Percentiles rank a stretch among this genome's conserved stretches.
Conservation (phyloP, 2,113 vertebrate genomes). For the Spermophilus dauricus region DNA sequence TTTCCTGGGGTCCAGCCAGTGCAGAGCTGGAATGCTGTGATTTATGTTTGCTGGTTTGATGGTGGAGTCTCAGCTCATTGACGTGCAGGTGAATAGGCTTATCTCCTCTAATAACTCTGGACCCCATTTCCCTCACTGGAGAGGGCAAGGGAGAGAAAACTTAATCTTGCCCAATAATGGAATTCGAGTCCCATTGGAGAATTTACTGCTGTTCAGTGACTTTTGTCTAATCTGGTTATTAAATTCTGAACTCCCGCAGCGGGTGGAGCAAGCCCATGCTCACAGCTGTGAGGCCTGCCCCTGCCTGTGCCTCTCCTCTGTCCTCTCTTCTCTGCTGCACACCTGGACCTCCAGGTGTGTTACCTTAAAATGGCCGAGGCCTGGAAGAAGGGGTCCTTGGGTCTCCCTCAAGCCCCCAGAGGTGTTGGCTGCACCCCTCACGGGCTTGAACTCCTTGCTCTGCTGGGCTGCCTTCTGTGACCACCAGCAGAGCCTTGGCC, state of each 20-base stretch:
- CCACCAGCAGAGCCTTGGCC: too few species aligned
- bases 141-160: neutral
- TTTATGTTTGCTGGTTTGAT: neutral
- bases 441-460: neutral
- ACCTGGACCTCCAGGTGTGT: neutral
- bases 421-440: neutral
- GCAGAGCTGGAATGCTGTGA: neutral
- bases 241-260: slow-evolving; percentile 47
- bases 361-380: neutral
- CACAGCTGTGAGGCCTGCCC: neutral
- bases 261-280: neutral
- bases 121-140: slow-evolving; percentile 54
- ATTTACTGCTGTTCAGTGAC: slow-evolving; percentile 64
- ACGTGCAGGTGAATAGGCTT: slow-evolving; percentile 45
- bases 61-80: slow-evolving; percentile 54
- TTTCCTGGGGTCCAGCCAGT: neutral
- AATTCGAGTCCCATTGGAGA: slow-evolving; percentile 54
- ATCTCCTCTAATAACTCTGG: slow-evolving; percentile 53
- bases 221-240: slow-evolving; percentile 72
- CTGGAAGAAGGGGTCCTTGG: neutral
- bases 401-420: neutral
- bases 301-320: too few species aligned
- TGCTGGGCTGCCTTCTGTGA: neutral
- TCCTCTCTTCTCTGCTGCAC: neutral
- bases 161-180: slow-evolving; percentile 67